Base-by-base conservation (phyloP, 2,797 vertebrate species). In the Sitta carolinensis region DNA sequence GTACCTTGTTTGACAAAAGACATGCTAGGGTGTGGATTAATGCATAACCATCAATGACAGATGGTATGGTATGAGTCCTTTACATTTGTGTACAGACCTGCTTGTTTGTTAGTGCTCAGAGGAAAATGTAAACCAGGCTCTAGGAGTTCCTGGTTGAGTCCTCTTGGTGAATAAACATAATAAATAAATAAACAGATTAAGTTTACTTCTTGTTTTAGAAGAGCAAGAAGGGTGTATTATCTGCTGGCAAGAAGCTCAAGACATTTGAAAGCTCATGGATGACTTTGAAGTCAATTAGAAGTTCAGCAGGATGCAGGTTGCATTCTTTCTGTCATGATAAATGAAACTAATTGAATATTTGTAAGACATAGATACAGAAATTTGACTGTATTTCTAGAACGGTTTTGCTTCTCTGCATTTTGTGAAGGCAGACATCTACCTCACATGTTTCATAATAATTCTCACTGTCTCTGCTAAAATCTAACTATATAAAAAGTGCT, bases 1-100 rank as follows among this genome's bases (percentile, higher is more conserved):
- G 3, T 51, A 17, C 55, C 15, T 73, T 52, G 11, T 48, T 34
- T 3, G 4, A 23, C 34, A 77, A 20, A 76, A 79, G 70, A 18
- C 1, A 0, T 45, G 48, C 9, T 26, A 45, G 59, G 16, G 18
- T 48, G 50, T 89, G 77, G 16, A 73, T 90, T 78, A 57, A 55
- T 32, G 5, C 1, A 0, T 69, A 64, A 54, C 30, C 43, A 17
- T 72, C 67, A 42, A 64, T 95, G 47, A 23, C 17, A 12, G 19
- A 22, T 72, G 13, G 5, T 0, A 6, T 21, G 8, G 7, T 58
- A 0, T 51, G 27, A 58, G 20, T 47, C 76, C 36, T 75, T 58
- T 42, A 27, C 26, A 8, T 74, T 40, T 85, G 4, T 75, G 80
- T 79, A 13, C 0, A 1, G 26, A 51, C 12, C 5, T 0, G 0